Base-by-base conservation (phyloP, 2,113 vertebrate genomes). In the Trogon surrucura region DNA sequence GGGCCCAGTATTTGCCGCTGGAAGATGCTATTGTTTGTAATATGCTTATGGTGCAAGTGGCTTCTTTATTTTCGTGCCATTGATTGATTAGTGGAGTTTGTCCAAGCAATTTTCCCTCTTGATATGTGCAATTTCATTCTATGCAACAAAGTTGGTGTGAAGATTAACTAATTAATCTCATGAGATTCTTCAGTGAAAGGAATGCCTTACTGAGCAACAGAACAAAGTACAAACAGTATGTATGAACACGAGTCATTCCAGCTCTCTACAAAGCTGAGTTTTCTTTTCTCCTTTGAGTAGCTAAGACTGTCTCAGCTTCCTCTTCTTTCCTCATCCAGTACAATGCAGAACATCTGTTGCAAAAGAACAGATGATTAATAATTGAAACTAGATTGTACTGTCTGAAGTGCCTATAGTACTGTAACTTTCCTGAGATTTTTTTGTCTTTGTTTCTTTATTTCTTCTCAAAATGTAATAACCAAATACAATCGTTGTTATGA, bases 131-230 rank as follows among this genome's bases (percentile, higher is more conserved):
- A 70, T 89, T 84, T 44, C 60, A 48, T 88, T 50, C 61, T 92
- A 38, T 44, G 45, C 69, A 69, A 79, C 48, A 60, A 84, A 92
- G 72, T 67, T 90, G 51, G 77, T 92, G 44, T 96, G 96, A 88
- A 93, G 88, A 92, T 96, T 94, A 93, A 44, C 84, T 95, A 96
- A 96, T 92, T 95, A 88, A 93, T 96, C 88, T 93, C 95, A 54
- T 51, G 93, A 95, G 92, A 90, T 96, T 88, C 88, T 92, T 86
- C 60, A 93, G 79, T 67, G 80, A 94, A 75, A 92, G 57, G 53
- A 95, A 54, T 61, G 69, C 57, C 73, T 94, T 91, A 81, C 92
- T 65, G 70, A 88, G 90, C 92, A 94, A 94, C 86, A 81, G 83
- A 94, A 94, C 81, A 94, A 96, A 91, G 58, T 73, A 66, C 19